phyloP scores from a whole-genome alignment of 2,888 invertebrate genomes.

The Parascotia fuliginaria region DNA sequence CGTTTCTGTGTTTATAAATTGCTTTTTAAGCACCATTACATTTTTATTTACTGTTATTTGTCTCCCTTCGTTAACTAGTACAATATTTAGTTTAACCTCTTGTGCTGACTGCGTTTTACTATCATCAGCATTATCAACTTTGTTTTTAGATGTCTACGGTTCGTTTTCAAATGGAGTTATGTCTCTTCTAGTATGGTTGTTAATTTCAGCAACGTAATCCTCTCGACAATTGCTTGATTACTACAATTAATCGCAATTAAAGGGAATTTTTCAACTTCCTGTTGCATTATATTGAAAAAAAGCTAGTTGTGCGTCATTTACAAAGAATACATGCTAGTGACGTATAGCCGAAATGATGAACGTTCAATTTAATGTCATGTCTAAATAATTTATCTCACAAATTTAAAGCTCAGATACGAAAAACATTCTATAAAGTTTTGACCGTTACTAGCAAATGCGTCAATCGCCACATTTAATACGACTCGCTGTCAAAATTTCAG shows the following conservation, averaged over 20 bases:
- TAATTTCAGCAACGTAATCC: slow-evolving; percentile 78
- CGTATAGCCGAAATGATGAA: no score
- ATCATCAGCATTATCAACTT: slow-evolving; percentile 41
- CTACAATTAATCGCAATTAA: slow-evolving; percentile 83
- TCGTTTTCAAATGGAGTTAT: slow-evolving; percentile 30
- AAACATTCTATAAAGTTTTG: no score
- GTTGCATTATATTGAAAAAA: slow-evolving; percentile 41
- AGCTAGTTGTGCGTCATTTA: slow-evolving; percentile 11
- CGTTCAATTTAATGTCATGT: no score
- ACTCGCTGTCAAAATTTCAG: not conserved
- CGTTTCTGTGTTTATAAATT: slow-evolving; percentile 46
- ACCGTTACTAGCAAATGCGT: no score
- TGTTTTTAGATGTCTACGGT: slow-evolving; percentile 43
- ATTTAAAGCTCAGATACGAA: no score
- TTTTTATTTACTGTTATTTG: slow-evolving; percentile 63
- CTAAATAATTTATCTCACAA: no score
- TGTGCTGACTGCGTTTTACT: slow-evolving; percentile 39
- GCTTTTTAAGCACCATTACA: slow-evolving; percentile 61
- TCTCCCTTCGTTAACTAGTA: slow-evolving; percentile 62
- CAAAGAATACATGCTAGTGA: not conserved
- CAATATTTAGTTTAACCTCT: slow-evolving; percentile 62
- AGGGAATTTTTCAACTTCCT: slow-evolving; percentile 77
- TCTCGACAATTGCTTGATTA: slow-evolving; percentile 80
- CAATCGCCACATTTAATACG: no score
- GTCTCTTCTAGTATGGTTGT: slow-evolving; percentile 64